Conservation (phyloP, 2,113 vertebrate species). For the Indicator maculatus region DNA sequence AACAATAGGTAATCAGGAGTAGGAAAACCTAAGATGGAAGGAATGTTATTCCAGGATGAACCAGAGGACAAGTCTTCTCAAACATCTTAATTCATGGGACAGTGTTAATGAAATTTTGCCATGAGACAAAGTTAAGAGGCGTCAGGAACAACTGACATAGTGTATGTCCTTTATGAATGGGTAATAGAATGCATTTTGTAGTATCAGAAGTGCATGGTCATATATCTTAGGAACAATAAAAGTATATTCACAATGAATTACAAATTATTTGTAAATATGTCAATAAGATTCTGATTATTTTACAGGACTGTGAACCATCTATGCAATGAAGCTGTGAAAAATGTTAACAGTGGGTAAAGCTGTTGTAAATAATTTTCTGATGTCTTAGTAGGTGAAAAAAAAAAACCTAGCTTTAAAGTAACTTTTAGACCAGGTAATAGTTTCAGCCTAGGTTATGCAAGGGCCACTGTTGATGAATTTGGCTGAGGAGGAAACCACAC, state of each 20-base stretch:
- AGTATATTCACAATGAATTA: neutral
- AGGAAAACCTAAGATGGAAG: neutral
- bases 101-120: neutral
- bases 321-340: neutral
- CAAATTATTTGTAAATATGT: neutral
- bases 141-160: neutral
- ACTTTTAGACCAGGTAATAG: neutral
- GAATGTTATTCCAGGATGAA: neutral
- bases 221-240: neutral
- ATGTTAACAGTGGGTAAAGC: neutral
- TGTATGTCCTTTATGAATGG: neutral
- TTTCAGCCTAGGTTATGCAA: neutral
- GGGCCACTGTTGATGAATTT: neutral
- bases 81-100: neutral
- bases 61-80: neutral
- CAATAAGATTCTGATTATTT: neutral
- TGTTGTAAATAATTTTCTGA: neutral
- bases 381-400: neutral
- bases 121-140: neutral
- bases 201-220: neutral
- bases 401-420: neutral
- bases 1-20: neutral
- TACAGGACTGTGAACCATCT: neutral
- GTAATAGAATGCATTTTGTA: neutral
- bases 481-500: neutral